Base-by-base conservation (phyloP, 2,797 vertebrate genomes). In the Microctenopoma lineatum region DNA sequence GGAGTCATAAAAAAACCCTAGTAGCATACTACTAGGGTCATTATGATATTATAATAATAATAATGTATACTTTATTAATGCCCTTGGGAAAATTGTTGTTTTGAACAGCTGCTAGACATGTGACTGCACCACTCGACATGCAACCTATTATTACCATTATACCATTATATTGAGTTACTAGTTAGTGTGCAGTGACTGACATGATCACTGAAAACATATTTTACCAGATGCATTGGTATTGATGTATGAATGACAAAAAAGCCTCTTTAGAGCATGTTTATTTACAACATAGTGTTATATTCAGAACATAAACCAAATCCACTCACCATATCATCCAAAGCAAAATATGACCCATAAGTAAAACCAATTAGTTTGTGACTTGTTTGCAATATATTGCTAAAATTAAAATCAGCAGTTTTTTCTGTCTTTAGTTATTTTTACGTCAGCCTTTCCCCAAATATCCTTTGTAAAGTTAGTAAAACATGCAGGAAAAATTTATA, bases 201-300 rank as follows among this genome's bases (percentile, higher is more conserved):
- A 0, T 6, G 44, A 45, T 10, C 44, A 46, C 4, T 21, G 10
- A 48, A 60, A 63, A 38, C 5, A 50, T 10, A 5, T 41, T n/a
- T 4, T 27, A 39, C 25, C n/a, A 18, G 13, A 25, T 69, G 7
- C 15, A 50, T 32, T 2, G 4, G n/a, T 41, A 38, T 38, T 46
- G 12, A 73, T 66, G 55, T 66, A 85, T 77, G 41, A 87, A 87
- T 67, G 75, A 91, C 88, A 90, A 84, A 15, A 60, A 9, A 36
- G 57, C 46, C 77, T 89, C 64, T 89, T 87, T 69, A 83, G 75
- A 89, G 79, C 73, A 83, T 29, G 82, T 95, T 95, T 95, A 95
- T 95, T 95, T 94, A 94, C 94, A 94, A 83, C 74, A 85, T 80
- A 81, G 74, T 87, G 85, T 93, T 92, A 92, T 83, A 59, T 77